Conservation (phyloP, 2,888 invertebrate genomes). For the Lithophane ornitopus region DNA sequence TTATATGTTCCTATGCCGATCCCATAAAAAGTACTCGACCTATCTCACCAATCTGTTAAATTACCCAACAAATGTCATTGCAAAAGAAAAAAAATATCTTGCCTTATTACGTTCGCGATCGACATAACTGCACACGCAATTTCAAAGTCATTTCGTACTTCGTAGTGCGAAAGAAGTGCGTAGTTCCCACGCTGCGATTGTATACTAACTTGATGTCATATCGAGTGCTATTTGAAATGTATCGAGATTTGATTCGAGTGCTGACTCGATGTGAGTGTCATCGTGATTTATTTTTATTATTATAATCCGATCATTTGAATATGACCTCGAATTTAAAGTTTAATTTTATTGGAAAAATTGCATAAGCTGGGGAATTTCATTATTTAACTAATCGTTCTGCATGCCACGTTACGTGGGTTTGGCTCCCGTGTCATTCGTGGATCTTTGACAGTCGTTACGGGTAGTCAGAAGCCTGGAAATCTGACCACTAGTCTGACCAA, state of each 20-base stretch:
- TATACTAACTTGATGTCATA: slow-evolving; percentile 13
- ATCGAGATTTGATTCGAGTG: slow-evolving; percentile 12
- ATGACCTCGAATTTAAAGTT: neutral
- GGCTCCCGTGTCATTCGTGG: neutral
- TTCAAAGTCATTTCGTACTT: slow-evolving; percentile 50
- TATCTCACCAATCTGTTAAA: slow-evolving; percentile 19
- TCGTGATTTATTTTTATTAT: neutral
- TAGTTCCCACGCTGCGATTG: slow-evolving; percentile 46
- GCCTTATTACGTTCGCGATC: slow-evolving; percentile 19
- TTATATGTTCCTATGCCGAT: neutral
- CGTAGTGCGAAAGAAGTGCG: slow-evolving; percentile 32
- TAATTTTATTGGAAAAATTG: neutral
- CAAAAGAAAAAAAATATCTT: slow-evolving; percentile 7
- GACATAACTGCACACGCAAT: slow-evolving; percentile 44
- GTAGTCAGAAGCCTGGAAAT: neutral
- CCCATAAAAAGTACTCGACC: neutral
- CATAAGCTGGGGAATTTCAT: neutral
- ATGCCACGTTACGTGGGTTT: neutral
- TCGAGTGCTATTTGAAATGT: slow-evolving; percentile 24
- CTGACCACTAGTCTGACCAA: neutral
- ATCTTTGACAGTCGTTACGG: neutral
- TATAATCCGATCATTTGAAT: neutral
- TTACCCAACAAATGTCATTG: slow-evolving; percentile 13
- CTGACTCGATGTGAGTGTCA: slow-evolving; percentile 20
- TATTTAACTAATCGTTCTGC: neutral